Percentiles rank a stretch among this genome's conserved stretches.
These are phyloP conservation scores for Araneus ventricosus DNA, from an alignment of 1,140 invertebrate genomes.

Conservation along the genomic window DNA sequence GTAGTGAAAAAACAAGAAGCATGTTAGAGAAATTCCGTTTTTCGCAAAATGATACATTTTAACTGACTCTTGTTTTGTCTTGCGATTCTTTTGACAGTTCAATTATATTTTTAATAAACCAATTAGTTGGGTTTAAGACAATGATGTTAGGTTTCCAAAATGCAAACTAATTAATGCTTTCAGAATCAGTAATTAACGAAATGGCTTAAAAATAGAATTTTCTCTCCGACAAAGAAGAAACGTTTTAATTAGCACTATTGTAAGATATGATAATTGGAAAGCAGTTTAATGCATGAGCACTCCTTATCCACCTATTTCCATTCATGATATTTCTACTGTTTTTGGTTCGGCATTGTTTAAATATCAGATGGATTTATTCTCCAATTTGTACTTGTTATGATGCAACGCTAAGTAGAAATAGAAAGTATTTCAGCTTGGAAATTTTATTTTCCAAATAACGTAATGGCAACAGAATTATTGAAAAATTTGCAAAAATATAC, in stretches of 20 bases:
- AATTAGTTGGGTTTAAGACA: not conserved
- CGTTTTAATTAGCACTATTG: not conserved
- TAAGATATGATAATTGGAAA: not conserved
- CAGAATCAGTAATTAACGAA: not conserved
- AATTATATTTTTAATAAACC: constrained; percentile 14
- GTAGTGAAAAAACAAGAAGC: not conserved
- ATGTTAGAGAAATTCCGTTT: not conserved
- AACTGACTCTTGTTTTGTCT: not conserved
- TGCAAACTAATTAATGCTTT: not conserved
- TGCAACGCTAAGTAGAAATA: too few relatives aligned
- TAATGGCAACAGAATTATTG: too few relatives aligned
- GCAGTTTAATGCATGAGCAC: not conserved
- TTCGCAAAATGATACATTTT: not conserved
- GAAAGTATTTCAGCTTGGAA: too few relatives aligned
- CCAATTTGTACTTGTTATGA: too few relatives aligned
- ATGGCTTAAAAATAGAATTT: not conserved
- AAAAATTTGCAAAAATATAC: too few relatives aligned
- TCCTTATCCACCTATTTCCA: too few relatives aligned
- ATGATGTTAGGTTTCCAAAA: not conserved
- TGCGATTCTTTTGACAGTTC: not conserved
- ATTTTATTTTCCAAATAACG: too few relatives aligned
- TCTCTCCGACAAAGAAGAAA: not conserved
- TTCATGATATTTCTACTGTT: too few relatives aligned
- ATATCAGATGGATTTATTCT: too few relatives aligned
- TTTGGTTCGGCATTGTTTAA: too few relatives aligned